phyloP scores from a whole-genome alignment of 2,888 invertebrate species.

The Zaprionus lineosus region DNA sequence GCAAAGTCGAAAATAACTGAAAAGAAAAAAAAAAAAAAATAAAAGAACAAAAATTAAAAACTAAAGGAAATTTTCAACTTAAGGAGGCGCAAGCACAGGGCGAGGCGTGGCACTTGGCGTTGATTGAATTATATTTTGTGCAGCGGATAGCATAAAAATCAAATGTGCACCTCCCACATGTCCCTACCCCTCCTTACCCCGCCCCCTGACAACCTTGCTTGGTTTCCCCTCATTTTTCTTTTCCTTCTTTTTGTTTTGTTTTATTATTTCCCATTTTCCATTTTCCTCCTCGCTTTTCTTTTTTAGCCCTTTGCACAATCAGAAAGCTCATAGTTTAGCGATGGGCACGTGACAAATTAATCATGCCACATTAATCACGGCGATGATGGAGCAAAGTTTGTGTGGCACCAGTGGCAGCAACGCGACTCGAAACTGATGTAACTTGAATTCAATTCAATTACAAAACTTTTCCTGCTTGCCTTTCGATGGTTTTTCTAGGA shows the following conservation, averaged over 20 bases:
- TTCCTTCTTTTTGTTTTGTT: slow-evolving; percentile 2
- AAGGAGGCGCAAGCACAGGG: slow-evolving; percentile 4
- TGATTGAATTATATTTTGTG: slow-evolving; percentile 74
- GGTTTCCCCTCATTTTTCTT: neutral
- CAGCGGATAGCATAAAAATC: slow-evolving; percentile 72
- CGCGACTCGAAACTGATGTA: slow-evolving; percentile 1
- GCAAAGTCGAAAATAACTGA: slow-evolving; percentile 72
- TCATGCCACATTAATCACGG: slow-evolving; percentile 50
- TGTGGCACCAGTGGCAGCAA: neutral
- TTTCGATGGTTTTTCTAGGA: too few relatives aligned
- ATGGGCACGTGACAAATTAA: slow-evolving; percentile 62
- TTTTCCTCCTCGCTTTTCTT: slow-evolving; percentile 4
- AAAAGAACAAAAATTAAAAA: slow-evolving; percentile 28
- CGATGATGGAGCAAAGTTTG: slow-evolving; percentile 22
- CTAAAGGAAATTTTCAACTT: slow-evolving; percentile 11
- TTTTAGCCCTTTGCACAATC: slow-evolving; percentile 44
- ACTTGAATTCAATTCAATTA: neutral
- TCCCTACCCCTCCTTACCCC: neutral
- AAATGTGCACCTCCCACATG: slow-evolving; percentile 48
- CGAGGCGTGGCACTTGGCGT: slow-evolving; percentile 76
- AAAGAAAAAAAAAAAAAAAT: slow-evolving; percentile 16
- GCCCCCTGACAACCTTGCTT: slow-evolving; percentile 1
- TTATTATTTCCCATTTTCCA: slow-evolving; percentile 1
- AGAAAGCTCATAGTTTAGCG: slow-evolving; percentile 39
- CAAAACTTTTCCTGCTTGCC: too few relatives aligned